Conservation (phyloP, 2,888 invertebrate species). For the Micoletzkya japonica region DNA sequence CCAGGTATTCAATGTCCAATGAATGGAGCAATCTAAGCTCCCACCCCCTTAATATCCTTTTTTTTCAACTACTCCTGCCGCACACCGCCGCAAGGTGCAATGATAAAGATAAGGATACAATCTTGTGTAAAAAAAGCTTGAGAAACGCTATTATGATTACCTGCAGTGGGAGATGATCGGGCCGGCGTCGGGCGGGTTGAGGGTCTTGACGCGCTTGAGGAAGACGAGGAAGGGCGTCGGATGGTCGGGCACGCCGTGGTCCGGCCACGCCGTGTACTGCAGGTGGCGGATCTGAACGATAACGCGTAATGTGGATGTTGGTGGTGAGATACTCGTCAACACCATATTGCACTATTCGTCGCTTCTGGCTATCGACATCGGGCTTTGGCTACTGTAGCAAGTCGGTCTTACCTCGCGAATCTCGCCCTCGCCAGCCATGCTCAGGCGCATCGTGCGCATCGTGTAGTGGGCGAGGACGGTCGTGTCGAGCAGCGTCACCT, state of each 20-base stretch:
- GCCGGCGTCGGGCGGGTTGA: constrained; percentile 88
- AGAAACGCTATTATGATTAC: constrained; percentile 63
- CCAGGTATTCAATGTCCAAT: neutral
- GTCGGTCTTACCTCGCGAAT: constrained; percentile 12
- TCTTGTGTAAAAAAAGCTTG: neutral
- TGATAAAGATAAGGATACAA: too few relatives aligned
- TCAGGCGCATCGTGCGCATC: constrained; percentile 91
- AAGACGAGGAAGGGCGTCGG: constrained; percentile 98
- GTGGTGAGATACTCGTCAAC: too few relatives aligned
- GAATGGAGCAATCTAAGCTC: neutral
- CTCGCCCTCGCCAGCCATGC: constrained; percentile 62
- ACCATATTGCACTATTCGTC: too few relatives aligned
- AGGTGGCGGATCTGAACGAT: constrained; percentile 81
- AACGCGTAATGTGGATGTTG: too few relatives aligned
- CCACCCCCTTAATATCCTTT: too few relatives aligned
- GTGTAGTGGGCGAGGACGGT: constrained; percentile 97
- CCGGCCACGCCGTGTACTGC: constrained; percentile 99
- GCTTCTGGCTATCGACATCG: too few relatives aligned
- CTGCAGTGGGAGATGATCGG: constrained; percentile 91
- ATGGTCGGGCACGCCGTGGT: constrained; percentile 97
- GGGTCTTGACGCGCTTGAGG: constrained; percentile 84
- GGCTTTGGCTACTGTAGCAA: too few relatives aligned
- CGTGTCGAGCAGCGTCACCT: constrained; percentile 84
- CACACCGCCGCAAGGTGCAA: too few relatives aligned
- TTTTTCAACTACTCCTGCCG: too few relatives aligned